Evolutionary conservation across 92 coral and sea anemone genomes (phyloP).

Genomic region (Zoanthus solanderi): DNA sequence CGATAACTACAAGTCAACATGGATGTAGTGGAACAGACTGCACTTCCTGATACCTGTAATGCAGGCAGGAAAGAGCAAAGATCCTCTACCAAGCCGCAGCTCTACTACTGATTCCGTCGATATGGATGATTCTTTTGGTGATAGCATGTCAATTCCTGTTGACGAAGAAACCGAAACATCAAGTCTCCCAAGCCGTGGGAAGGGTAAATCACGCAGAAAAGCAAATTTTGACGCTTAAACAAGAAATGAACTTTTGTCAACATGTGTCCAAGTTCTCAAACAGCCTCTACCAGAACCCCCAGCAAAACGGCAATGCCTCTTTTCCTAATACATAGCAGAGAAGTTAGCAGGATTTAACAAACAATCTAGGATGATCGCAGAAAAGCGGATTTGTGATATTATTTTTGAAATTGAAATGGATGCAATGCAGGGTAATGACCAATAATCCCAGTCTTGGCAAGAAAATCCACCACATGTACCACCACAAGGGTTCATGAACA

Average conservation of each 20-base stretch:
- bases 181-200: conserved; percentile 50
- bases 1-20: conserved; percentile 52
- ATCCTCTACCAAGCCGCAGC: conserved; percentile 59
- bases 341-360: conserved; percentile 43
- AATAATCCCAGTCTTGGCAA: conserved; percentile 25
- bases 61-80: conserved; percentile 63
- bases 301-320: conserved; percentile 53
- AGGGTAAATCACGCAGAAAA: conserved; percentile 52
- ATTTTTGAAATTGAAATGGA: conserved; percentile 61
- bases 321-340: neutral
- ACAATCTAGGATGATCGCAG: conserved; percentile 60
- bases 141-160: conserved; percentile 43
- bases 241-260: conserved; percentile 58
- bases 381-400: conserved; percentile 59
- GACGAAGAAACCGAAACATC: conserved; percentile 54
- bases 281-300: conserved; percentile 51
- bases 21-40: conserved; percentile 64
- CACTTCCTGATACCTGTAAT: conserved; percentile 60
- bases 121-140: conserved; percentile 45
- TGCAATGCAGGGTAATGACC: conserved; percentile 15
- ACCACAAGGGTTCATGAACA: conserved; percentile 22
- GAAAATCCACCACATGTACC: conserved; percentile 25
- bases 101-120: conserved; percentile 45
- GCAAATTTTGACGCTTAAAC: conserved; percentile 48
- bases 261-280: conserved; percentile 69